These are phyloP conservation scores for Pelvicachromis taeniatus DNA, from an alignment of 2,113 vertebrate species.

Conservation along the genomic window DNA sequence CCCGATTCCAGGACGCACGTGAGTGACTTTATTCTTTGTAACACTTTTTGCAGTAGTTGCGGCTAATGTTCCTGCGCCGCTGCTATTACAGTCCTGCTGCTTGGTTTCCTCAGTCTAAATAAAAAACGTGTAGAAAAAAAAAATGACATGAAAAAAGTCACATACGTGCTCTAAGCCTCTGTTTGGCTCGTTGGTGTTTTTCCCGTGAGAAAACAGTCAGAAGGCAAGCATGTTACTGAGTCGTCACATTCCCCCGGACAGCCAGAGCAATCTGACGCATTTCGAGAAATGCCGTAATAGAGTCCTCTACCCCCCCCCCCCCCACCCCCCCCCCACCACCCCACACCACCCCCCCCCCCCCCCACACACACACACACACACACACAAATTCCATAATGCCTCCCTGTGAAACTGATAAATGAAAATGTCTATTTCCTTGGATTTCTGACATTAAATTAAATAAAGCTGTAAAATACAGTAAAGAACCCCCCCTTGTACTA, in stretches of 20 bases:
- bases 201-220: conserved; percentile 70
- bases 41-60: background rate
- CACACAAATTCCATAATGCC: background rate
- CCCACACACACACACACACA: background rate
- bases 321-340: background rate
- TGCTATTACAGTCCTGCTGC: background rate
- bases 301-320: background rate
- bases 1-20: background rate
- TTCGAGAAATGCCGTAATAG: conserved; percentile 44
- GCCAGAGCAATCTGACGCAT: conserved; percentile 53
- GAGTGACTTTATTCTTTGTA: background rate
- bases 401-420: background rate
- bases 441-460: background rate
- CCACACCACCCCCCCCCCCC: too few relatives aligned
- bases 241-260: conserved; percentile 63
- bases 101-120: background rate
- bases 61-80: background rate
- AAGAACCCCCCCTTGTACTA: background rate
- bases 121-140: background rate
- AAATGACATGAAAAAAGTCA: conserved; percentile 6
- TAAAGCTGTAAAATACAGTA: background rate
- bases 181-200: conserved; percentile 37
- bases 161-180: conserved; percentile 40
- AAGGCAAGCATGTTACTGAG: conserved; percentile 41
- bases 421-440: background rate